phyloP scores from a whole-genome alignment of 2,797 vertebrate species.

The Centropyge bicolor region DNA sequence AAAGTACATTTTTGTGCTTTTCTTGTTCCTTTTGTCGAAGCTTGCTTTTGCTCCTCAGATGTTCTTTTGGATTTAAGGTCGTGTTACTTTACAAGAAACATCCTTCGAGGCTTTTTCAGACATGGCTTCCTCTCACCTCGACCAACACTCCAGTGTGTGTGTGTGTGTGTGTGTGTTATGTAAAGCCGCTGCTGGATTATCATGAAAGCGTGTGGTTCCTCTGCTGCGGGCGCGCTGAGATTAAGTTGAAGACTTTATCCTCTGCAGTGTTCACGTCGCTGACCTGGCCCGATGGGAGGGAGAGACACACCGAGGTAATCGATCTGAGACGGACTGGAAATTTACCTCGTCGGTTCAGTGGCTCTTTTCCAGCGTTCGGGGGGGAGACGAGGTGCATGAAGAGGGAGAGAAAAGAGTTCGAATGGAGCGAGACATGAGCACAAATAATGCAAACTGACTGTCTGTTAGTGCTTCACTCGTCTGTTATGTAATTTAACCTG shows the following conservation, averaged over 20 bases:
- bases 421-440: not conserved
- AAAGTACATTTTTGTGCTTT: not conserved
- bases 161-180: conserved; percentile 37
- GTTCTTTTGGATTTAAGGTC: not conserved
- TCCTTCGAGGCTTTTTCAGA: conserved; percentile 13
- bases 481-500: conserved; percentile 28
- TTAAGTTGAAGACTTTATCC: conserved; percentile 55
- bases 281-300: conserved; percentile 17
- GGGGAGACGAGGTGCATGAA: not conserved
- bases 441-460: no score
- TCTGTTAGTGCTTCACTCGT: no score
- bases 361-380: not conserved
- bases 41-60: not conserved
- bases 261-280: conserved; percentile 43
- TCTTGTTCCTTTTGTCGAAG: no score
- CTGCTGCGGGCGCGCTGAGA: conserved; percentile 40
- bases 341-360: not conserved
- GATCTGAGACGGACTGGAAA: conserved; percentile 24
- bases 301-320: conserved; percentile 28
- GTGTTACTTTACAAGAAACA: not conserved
- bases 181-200: conserved; percentile 49
- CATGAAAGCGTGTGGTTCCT: conserved; percentile 37
- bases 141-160: conserved; percentile 3
- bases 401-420: not conserved
- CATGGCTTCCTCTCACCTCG: not conserved